A percentile compares a stretch with the other conserved stretches of the same genome.
These are phyloP conservation scores for Triplophysa rosa DNA, from an alignment of 2,113 vertebrate genomes.

Conservation along the genomic window DNA sequence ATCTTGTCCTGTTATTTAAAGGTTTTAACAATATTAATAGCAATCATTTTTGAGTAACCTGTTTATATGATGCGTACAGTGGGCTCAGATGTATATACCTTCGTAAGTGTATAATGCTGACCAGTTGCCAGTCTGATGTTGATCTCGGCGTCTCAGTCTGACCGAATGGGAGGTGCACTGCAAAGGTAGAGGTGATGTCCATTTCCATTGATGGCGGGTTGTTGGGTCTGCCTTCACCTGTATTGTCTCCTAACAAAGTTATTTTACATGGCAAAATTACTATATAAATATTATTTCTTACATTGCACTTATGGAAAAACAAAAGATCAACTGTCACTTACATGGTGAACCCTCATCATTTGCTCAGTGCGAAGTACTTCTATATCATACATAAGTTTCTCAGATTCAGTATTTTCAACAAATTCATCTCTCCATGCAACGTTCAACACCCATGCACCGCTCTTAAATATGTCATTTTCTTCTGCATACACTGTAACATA, in stretches of 20 bases:
- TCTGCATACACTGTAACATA: neutral
- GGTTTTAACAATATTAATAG: neutral
- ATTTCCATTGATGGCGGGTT: constrained; percentile 62
- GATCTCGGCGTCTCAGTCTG: constrained; percentile 47
- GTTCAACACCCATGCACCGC: constrained; percentile 23
- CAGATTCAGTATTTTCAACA: neutral
- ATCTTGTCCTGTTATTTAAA: constrained; percentile 58
- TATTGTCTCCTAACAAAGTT: constrained; percentile 56
- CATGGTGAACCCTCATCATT: constrained; percentile 18
- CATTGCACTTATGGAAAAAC: neutral
- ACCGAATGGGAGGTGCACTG: constrained; percentile 65
- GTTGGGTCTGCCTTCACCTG: constrained; percentile 31
- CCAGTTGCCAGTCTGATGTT: constrained; percentile 48
- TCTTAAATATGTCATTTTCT: fast-evolving
- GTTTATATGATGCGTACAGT: constrained; percentile 3
- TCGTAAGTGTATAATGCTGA: constrained; percentile 1
- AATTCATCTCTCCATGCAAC: constrained; percentile 40
- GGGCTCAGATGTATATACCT: constrained; percentile 49
- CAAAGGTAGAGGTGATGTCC: constrained; percentile 61
- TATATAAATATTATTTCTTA: neutral
- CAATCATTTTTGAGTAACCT: neutral
- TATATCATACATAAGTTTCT: constrained; percentile 41
- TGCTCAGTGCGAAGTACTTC: constrained; percentile 35
- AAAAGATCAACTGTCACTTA: constrained; percentile 27
- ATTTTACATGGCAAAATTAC: neutral